Base-by-base conservation (phyloP, 2,113 vertebrate species). In the Ictalurus furcatus region DNA sequence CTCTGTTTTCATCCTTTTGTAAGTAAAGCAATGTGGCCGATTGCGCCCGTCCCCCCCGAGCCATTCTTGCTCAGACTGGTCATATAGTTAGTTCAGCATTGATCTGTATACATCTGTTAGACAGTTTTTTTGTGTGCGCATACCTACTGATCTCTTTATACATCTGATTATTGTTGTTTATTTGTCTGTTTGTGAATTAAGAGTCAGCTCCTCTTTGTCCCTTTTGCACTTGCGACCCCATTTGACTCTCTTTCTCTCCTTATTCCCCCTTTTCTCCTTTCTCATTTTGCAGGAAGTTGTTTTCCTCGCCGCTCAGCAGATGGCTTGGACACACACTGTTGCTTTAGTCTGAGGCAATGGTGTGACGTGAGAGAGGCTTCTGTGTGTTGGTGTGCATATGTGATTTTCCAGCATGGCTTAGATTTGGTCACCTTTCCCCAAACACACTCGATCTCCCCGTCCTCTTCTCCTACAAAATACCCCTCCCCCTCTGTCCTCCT, bases 281-380 rank as follows among this genome's bases (percentile, higher is more conserved):
- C 83, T 90, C 85, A 65, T 89, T 88, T 86, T 91, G 83, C 89
- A 90, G 90, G 61, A 81, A 90, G 88, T 90, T 92, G 83, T 92
- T 92, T 92, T 90, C 34, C 59, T 89, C 76, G 28, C 37, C 88
- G 59, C 90, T 88, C 81, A 85, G 90, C 94, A 95, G 94, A 95
- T 95, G 94, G 94, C 87, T 85, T 6, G 89, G 94, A 94, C 93
- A 95, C 95, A 95, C 93, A 87, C 90, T 93, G 90, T 73, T 94
- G 93, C 88, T 84, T 94, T 79, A 80, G 80, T 91, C 69, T 91
- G 88, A 88, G 91, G 73, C 90, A 48, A 89, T 87, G 82, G 58
- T 89, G 83, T 91, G 85, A 85, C 6, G n/a, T 85, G 80, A 76
- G 79, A 84, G 86, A 81, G 54, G 48, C 25, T 59, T 58, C 19